Percentiles rank a stretch among this genome's conserved stretches.
These are phyloP conservation scores for Xenopus laevis DNA, from an alignment of 2,113 vertebrate genomes.

Conservation along the genomic window DNA sequence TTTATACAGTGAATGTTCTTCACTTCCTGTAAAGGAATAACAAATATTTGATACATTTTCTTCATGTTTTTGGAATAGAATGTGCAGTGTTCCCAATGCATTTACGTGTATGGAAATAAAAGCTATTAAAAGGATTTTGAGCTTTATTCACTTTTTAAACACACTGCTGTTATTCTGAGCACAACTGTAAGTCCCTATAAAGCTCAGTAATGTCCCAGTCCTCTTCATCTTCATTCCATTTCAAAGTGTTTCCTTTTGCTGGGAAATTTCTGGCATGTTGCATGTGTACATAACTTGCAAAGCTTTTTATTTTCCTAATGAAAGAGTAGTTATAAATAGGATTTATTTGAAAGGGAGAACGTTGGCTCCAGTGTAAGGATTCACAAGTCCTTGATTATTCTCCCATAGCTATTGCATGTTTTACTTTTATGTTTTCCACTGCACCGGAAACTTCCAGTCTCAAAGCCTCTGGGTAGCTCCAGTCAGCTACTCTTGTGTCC, in stretches of 20 bases:
- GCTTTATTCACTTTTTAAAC: no score
- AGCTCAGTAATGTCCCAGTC: no score
- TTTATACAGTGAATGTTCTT: no score
- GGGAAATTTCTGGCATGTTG: not conserved
- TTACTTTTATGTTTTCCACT: not conserved
- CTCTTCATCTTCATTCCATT: no score
- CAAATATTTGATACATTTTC: no score
- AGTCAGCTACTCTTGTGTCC: not conserved
- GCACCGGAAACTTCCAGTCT: constrained; percentile 9
- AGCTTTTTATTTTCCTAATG: constrained; percentile 13
- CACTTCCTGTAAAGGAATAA: no score
- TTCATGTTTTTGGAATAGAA: no score
- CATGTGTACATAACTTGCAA: not conserved
- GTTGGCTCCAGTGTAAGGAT: constrained; percentile 3
- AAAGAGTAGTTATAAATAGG: constrained; percentile 31
- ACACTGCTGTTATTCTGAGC: no score
- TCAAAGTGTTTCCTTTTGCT: not conserved
- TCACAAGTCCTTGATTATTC: constrained; percentile 27
- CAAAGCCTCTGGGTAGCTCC: not conserved
- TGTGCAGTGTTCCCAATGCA: no score
- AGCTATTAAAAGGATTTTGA: no score
- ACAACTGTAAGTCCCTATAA: no score
- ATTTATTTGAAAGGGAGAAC: constrained; percentile 19
- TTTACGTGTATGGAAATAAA: no score
- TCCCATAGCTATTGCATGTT: constrained; percentile 2